phyloP scores from a whole-genome alignment of 2,113 vertebrate genomes.

The Butorides virescens region DNA sequence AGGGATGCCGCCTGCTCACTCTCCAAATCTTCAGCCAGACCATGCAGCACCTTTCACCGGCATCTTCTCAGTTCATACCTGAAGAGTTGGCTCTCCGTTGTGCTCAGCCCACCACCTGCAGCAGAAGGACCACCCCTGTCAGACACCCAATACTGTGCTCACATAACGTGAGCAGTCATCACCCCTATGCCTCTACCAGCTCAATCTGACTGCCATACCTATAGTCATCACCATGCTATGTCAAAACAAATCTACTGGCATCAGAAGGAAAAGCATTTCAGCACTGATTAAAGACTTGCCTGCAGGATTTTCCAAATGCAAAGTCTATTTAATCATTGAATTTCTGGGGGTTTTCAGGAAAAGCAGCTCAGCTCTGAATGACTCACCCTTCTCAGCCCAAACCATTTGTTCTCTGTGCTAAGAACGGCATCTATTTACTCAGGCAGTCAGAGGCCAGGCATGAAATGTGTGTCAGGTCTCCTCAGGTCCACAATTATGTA shows the following conservation, averaged over 20 bases:
- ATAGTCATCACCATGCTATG: not conserved
- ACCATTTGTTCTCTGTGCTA: constrained; percentile 1
- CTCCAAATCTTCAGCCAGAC: not conserved
- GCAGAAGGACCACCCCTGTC: not conserved
- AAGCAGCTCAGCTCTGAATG: not conserved
- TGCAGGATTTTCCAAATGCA: constrained; percentile 27
- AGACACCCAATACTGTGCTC: not conserved
- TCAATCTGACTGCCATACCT: not conserved
- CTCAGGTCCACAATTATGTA: not conserved
- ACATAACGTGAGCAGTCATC: not conserved
- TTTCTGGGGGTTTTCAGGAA: constrained; percentile 10
- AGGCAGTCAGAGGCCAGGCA: not conserved
- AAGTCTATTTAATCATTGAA: not conserved
- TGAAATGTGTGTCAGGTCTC: constrained; percentile 18
- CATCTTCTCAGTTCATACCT: not conserved
- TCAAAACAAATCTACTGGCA: constrained; percentile 23
- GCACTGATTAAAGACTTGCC: not conserved
- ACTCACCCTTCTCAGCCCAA: constrained; percentile 11
- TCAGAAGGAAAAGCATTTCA: not conserved
- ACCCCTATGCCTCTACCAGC: not conserved
- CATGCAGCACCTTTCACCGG: not conserved
- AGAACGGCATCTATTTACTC: not conserved
- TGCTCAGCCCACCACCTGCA: constrained; percentile 1
- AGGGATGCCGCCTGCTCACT: not conserved
- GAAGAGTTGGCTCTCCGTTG: not conserved